Percentiles rank a stretch among this genome's conserved stretches.
Conservation (phyloP, 2,888 invertebrate species). For the Andrena camellia region DNA sequence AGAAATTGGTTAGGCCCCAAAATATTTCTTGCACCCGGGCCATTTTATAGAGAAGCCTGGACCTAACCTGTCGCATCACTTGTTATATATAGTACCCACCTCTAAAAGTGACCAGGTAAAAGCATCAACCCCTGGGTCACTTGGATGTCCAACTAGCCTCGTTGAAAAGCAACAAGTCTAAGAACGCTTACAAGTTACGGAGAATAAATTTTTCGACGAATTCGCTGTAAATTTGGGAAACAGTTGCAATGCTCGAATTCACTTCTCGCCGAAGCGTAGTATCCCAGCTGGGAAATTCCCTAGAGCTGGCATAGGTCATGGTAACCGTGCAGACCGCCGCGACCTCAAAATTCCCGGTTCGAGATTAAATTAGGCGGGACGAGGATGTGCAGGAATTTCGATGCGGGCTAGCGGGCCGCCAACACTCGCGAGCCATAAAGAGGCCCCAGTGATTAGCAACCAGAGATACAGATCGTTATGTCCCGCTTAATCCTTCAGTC, state of each 20-base stretch:
- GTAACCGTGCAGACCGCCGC: conserved; percentile 4
- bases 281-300: neutral
- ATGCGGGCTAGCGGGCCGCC: conserved; percentile 14
- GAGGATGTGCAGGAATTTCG: conserved; percentile 49
- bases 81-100: no score
- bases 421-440: conserved; percentile 27
- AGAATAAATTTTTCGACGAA: no score
- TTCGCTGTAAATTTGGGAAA: neutral
- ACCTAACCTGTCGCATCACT: no score
- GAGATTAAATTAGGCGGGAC: conserved; percentile 56
- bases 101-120: no score
- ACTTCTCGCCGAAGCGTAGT: neutral
- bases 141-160: no score
- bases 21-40: no score
- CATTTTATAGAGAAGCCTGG: no score
- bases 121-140: no score
- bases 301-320: conserved; percentile 12
- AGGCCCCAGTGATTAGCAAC: neutral
- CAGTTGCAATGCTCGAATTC: neutral
- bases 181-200: no score
- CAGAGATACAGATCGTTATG: neutral
- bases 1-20: no score
- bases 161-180: no score
- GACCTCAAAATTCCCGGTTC: conserved; percentile 35
- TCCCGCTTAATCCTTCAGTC: neutral